Base-by-base conservation (phyloP, 1,140 invertebrate species). In the Drosophila triauraria region DNA sequence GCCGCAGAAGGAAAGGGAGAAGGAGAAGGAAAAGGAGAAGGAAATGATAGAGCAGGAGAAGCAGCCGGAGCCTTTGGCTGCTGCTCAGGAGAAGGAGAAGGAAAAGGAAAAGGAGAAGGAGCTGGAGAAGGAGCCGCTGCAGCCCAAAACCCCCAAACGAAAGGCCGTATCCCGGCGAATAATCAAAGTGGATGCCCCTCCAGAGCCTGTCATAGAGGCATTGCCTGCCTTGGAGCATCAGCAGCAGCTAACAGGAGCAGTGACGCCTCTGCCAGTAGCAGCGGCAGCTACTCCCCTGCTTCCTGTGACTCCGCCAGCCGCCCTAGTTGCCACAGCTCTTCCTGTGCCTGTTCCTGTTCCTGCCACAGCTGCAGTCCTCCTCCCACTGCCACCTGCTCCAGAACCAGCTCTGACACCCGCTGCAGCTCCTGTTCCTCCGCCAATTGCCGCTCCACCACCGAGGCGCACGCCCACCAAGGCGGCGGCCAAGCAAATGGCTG, bases 111-210 rank as follows among this genome's bases (percentile, higher is more conserved):
- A 30, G 23, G 10, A 35, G 3, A 35, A 17, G 27, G 27, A 46
- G 3, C 9, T 25, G 42, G 30, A 47, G 2, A 53, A 25, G 20
- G 77, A 80, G 25, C 44, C 59, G 0, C 46, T 61, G 48, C 78
- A 57, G 58, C 67, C 79, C 12, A 92, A 92, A 62, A 88, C 80
- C 23, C 87, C 91, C 4, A 92, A 92, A 25, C 82, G 91, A 6
- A 92, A 92, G 63, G 70, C 91, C 1, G 59, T 92, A 1, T 92
- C 84, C 0, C 61, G 91, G 42, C 79, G 84, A 6, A 92, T 92
- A 20, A 90, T 92, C 25, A 92, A 92, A 40, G 20, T 79, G 75
- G 75, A 79, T 20, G 35, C 48, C n/a, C 32, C 58, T 13, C 27
- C 23, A 7, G 48, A 53, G 20, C 13, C 20, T 10, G 9, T 35